A percentile compares a stretch with the other conserved stretches of the same genome.
These are phyloP conservation scores for Aphelocoma coerulescens DNA, from an alignment of 2,113 vertebrate species.

Conservation along the genomic window DNA sequence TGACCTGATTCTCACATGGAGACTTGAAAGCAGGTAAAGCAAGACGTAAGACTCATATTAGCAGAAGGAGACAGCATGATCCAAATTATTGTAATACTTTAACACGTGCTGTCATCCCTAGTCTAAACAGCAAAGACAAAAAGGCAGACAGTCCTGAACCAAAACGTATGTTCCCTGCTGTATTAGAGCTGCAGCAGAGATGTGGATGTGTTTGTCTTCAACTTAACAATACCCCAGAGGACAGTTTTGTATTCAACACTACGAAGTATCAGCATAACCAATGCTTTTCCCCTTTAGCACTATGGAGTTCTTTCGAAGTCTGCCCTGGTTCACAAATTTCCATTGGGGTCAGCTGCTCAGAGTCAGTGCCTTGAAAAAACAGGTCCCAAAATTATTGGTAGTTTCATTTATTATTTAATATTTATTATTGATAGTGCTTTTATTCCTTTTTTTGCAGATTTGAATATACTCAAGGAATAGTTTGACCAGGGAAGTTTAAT, in stretches of 20 bases:
- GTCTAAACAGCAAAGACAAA: neutral
- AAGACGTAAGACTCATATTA: neutral
- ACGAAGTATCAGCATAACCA: neutral
- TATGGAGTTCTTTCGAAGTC: neutral
- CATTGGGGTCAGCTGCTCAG: neutral
- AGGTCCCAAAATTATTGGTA: neutral
- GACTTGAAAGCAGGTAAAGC: conserved; percentile 41
- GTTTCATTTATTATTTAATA: neutral
- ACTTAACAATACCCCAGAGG: conserved; percentile 7
- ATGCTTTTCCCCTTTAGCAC: neutral
- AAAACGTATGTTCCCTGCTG: conserved; percentile 19
- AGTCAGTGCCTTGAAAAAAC: neutral
- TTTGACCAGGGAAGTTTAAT: conserved; percentile 56
- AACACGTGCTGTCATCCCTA: neutral
- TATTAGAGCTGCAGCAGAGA: conserved; percentile 10
- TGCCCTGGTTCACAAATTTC: neutral
- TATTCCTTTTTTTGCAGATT: conserved; percentile 6
- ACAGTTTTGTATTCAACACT: neutral
- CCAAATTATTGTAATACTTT: conserved; percentile 37
- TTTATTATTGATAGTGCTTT: neutral
- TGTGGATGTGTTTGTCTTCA: conserved; percentile 38
- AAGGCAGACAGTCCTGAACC: neutral
- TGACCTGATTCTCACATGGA: neutral
- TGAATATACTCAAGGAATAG: conserved; percentile 41
- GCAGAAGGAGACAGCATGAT: conserved; percentile 45